These are phyloP conservation scores for Raphicerus campestris DNA, from an alignment of 2,113 vertebrate genomes.

Conservation along the genomic window DNA sequence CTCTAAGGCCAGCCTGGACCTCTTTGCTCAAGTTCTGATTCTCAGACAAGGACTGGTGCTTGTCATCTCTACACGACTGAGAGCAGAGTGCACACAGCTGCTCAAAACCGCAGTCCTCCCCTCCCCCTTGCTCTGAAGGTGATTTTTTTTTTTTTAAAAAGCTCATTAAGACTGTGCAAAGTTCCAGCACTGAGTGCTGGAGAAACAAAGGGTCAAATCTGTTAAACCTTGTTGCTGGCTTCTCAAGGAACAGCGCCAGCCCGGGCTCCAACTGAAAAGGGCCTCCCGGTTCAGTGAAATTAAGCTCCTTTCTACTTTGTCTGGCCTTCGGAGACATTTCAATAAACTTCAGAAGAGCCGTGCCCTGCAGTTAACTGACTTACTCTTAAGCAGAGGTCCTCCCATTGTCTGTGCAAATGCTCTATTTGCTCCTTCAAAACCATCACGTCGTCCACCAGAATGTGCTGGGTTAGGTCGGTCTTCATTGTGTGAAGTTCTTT, in stretches of 20 bases:
- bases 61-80: neutral
- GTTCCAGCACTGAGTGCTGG: neutral
- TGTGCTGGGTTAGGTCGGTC: conserved; percentile 83
- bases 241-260: neutral
- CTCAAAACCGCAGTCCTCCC: neutral
- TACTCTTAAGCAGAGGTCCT: conserved; percentile 83
- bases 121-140: neutral
- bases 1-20: neutral
- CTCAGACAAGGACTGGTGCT: neutral
- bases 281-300: neutral
- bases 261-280: neutral
- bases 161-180: conserved; percentile 14
- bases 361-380: conserved; percentile 57
- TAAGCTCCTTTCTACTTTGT: neutral
- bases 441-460: conserved; percentile 86
- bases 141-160: neutral
- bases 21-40: neutral
- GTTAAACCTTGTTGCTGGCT: neutral
- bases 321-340: neutral
- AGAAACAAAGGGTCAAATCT: conserved; percentile 55
- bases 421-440: conserved; percentile 89
- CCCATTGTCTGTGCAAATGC: conserved; percentile 87
- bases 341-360: neutral
- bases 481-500: conserved; percentile 86
- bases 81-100: neutral